These are phyloP conservation scores for Ondatra zibethicus DNA, from an alignment of 2,113 vertebrate species.

Conservation along the genomic window DNA sequence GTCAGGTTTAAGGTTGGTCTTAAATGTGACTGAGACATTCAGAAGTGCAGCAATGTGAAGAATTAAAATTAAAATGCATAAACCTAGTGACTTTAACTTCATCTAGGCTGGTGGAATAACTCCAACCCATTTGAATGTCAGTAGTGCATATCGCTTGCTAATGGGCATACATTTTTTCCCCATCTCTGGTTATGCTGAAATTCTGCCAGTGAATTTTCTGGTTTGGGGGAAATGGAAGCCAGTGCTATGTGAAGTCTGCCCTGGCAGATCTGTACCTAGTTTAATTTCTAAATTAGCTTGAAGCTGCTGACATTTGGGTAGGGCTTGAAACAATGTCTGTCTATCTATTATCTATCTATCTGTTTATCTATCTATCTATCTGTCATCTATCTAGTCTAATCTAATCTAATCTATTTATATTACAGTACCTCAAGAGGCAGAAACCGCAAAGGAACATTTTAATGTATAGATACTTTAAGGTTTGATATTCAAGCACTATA, in stretches of 20 bases:
- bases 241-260: neutral
- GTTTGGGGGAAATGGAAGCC: neutral
- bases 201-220: slow-evolving; percentile 15
- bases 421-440: neutral
- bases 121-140: neutral
- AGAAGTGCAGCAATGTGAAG: neutral
- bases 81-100: neutral
- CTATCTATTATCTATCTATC: neutral
- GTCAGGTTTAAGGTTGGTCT: neutral
- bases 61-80: neutral
- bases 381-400: neutral
- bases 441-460: slow-evolving; percentile 23
- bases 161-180: neutral
- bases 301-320: neutral
- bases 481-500: neutral
- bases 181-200: neutral
- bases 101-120: neutral
- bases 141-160: neutral
- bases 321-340: neutral
- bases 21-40: neutral
- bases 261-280: neutral
- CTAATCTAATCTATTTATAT: neutral
- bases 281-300: slow-evolving; percentile 51
- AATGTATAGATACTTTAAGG: neutral
- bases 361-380: neutral